Base-by-base conservation (phyloP, 2,888 invertebrate species). In the Noctua comes region DNA sequence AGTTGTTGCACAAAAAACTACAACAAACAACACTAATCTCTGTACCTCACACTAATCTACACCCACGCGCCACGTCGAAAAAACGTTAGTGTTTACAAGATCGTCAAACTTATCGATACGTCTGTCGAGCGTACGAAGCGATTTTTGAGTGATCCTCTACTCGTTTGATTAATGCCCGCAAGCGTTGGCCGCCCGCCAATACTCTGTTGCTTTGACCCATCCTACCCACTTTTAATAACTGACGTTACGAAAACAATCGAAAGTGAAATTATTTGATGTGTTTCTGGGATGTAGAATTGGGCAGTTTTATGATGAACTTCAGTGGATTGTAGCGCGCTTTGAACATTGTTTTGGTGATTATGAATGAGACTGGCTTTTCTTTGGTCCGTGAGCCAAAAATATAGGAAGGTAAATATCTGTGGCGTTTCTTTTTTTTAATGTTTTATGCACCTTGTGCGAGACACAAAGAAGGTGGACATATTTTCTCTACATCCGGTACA, bases 81-180 rank as follows among this genome's bases (percentile, higher is more conserved):
- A 90, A 91, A 89, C 84, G 79, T 73, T 82, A 81, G 84, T 95
- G 94, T 95, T 95, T 95, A 95, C 93, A 91, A 83, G 79, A 91
- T 90, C 93, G 90, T 92, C 93, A 91, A 90, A 93, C 88, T 93
- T 92, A 94, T 94, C 95, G 92, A 92, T 93, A 91, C 89, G 91
- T 91, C 90, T 90, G 93, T 92, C 91, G 86, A 88, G 88, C 80
- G 80, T 79, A 82, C 84, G 90, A 90, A 93, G 92, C 91, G 93
- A 91, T 94, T 91, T 92, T 91, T 93, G 94, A 95, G 94, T 93
- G 95, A 94, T 94, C 90, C 91, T 89, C 91, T 77, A 79, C 83
- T 82, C 79, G 88, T 90, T 90, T 94, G 93, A 93, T 93, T 89
- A 91, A 93, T 87, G 84, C 77, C 79, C 75, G 71, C 68, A 69